Conservation (phyloP, 1,140 invertebrate species). For the Neomicropteryx cornuta region DNA sequence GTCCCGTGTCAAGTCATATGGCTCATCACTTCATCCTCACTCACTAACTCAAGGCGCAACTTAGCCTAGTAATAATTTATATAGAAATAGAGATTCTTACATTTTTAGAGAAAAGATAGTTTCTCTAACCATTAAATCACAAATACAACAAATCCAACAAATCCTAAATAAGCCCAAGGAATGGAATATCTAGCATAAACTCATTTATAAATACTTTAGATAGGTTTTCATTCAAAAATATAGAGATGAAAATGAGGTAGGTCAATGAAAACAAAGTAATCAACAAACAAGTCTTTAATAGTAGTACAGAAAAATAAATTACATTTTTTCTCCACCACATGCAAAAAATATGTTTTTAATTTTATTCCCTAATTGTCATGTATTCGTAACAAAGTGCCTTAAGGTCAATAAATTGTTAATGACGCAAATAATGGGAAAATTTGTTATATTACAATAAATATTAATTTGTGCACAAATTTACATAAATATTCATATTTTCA, state of each 20-base stretch:
- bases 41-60: too few species aligned
- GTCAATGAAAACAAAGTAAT: slow-evolving; percentile 33
- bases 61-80: too few species aligned
- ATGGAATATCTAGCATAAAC: too few species aligned
- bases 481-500: slow-evolving; percentile 42
- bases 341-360: slow-evolving; percentile 17
- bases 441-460: slow-evolving; percentile 28
- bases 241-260: slow-evolving; percentile 39
- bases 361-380: slow-evolving; percentile 40
- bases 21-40: too few species aligned
- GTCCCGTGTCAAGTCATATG: too few species aligned
- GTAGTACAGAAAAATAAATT: slow-evolving; percentile 34
- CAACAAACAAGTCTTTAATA: slow-evolving; percentile 46
- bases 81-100: too few species aligned
- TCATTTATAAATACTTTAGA: too few species aligned
- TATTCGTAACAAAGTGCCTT: slow-evolving; percentile 40
- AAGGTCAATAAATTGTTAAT: slow-evolving; percentile 29
- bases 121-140: too few species aligned
- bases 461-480: slow-evolving; percentile 36
- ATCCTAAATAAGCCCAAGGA: too few species aligned
- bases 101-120: too few species aligned
- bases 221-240: slow-evolving; percentile 21
- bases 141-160: too few species aligned
- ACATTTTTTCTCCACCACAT: slow-evolving; percentile 38
- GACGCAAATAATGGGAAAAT: slow-evolving; percentile 12